A percentile compares a stretch with the other conserved stretches of the same genome.
Evolutionary conservation across 2,113 vertebrate genomes (phyloP).

Genomic region (Acrocephalus arundinaceus): DNA sequence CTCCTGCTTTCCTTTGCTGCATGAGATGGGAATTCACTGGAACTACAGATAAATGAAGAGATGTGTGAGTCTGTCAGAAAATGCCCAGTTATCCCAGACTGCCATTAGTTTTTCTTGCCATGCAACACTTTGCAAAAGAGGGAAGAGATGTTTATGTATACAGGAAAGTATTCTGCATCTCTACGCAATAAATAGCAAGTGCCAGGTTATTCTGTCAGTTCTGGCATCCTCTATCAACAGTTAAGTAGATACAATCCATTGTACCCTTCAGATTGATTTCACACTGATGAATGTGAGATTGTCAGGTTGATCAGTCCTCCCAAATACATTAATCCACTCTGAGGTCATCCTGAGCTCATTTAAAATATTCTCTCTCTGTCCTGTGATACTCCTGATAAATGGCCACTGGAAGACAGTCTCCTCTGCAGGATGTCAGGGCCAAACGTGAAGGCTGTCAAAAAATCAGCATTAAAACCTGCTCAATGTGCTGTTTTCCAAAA

Average conservation of each 20-base stretch:
- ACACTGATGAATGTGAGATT: constrained; percentile 27
- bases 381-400: constrained; percentile 37
- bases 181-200: neutral
- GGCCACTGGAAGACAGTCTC: neutral
- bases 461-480: constrained; percentile 23
- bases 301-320: constrained; percentile 27
- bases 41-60: neutral
- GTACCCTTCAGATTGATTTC: constrained; percentile 44
- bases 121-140: neutral
- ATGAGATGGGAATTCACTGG: neutral
- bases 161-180: neutral
- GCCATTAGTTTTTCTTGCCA: neutral
- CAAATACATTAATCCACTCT: constrained; percentile 44
- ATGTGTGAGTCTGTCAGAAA: neutral
- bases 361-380: constrained; percentile 21
- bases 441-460: constrained; percentile 51
- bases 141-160: neutral
- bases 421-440: constrained; percentile 30
- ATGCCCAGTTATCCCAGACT: neutral
- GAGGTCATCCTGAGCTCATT: constrained; percentile 51
- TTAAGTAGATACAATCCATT: neutral
- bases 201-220: neutral
- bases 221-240: neutral
- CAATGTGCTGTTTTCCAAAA: neutral
- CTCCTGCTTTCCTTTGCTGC: neutral